Evolutionary conservation across 2,113 vertebrate genomes (phyloP).

Genomic region (Plecturocebus donacophilus): DNA sequence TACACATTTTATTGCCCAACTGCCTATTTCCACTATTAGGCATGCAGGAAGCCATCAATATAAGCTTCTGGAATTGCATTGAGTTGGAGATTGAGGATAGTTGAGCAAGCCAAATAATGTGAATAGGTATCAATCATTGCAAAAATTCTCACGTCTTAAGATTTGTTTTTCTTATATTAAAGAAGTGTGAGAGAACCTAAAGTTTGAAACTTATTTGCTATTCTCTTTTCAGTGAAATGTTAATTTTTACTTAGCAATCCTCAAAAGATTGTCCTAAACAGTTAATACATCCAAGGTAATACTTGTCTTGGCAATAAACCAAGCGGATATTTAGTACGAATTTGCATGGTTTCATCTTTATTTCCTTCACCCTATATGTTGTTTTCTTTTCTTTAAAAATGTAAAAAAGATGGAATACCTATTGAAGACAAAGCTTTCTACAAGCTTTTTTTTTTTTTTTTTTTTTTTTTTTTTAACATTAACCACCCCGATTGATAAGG

Average conservation of each 20-base stretch:
- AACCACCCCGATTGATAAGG: neutral
- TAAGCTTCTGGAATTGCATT: neutral
- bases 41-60: neutral
- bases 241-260: constrained; percentile 60
- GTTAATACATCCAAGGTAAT: neutral
- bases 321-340: neutral
- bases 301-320: neutral
- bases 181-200: neutral
- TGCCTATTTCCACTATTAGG: too few species aligned
- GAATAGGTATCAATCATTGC: neutral
- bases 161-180: neutral
- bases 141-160: neutral
- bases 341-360: neutral
- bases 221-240: neutral
- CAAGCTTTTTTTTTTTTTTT: neutral
- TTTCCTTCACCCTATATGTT: neutral
- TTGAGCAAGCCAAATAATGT: neutral
- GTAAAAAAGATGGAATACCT: neutral
- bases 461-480: neutral
- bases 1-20: neutral
- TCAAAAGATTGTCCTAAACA: neutral
- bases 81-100: neutral
- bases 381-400: constrained; percentile 10
- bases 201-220: neutral
- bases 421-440: neutral